These are phyloP conservation scores for Synanthedon formicaeformis DNA, from an alignment of 2,888 invertebrate species.

Conservation along the genomic window DNA sequence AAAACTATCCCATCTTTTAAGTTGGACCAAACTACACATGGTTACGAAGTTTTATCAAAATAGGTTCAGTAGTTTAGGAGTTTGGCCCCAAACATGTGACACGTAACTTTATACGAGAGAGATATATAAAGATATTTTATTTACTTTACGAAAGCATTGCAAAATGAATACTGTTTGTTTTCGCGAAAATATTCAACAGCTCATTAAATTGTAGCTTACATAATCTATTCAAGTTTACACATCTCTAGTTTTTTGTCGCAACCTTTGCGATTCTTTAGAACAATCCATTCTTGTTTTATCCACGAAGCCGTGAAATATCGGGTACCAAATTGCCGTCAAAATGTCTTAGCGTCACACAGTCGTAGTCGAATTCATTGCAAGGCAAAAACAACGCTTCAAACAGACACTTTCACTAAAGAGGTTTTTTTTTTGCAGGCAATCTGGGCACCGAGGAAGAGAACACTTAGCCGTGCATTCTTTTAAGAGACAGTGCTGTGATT, in stretches of 20 bases:
- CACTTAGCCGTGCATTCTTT: slow-evolving; percentile 15
- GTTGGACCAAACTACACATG: no score
- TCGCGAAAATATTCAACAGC: neutral
- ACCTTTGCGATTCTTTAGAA: neutral
- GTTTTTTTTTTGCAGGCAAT: slow-evolving; percentile 33
- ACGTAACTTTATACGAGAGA: no score
- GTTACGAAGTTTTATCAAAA: no score
- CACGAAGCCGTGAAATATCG: neutral
- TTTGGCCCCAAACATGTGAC: no score
- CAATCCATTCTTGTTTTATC: neutral
- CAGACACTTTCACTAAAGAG: slow-evolving; percentile 40
- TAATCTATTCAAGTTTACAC: neutral
- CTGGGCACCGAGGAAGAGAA: slow-evolving; percentile 21
- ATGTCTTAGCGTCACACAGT: neutral
- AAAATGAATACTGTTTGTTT: no score
- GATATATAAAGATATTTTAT: no score
- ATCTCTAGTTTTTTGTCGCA: neutral
- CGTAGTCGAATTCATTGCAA: neutral
- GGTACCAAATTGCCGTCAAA: slow-evolving; percentile 5
- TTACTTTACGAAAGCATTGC: no score
- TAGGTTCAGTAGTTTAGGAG: no score
- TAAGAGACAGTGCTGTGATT: slow-evolving; percentile 24
- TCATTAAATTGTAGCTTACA: neutral
- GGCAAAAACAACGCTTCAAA: slow-evolving; percentile 19
- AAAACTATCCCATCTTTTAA: no score